Evolutionary conservation across 2,888 invertebrate species (phyloP).

Genomic region (Epirrita christyi): DNA sequence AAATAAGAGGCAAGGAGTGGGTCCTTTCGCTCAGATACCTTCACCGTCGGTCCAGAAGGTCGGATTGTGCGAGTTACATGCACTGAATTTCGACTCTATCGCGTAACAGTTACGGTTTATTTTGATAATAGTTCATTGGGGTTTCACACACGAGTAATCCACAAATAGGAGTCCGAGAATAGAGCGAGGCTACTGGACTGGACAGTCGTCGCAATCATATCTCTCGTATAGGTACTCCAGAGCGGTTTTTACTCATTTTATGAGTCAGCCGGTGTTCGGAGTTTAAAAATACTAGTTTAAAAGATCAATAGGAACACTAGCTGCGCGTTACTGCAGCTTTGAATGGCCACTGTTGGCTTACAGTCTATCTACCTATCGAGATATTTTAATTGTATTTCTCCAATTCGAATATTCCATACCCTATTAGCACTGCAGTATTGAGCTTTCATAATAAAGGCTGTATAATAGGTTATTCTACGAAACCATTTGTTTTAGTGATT

Average conservation of each 20-base stretch:
- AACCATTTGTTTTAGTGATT: too few species aligned
- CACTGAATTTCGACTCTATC: slow-evolving; percentile 58
- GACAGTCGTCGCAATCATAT: slow-evolving; percentile 72
- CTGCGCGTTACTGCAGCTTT: slow-evolving; percentile 7
- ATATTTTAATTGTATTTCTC: slow-evolving; percentile 22
- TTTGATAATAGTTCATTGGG: slow-evolving; percentile 55
- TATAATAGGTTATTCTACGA: too few species aligned
- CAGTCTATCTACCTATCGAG: slow-evolving; percentile 12
- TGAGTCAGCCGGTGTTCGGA: slow-evolving; percentile 37
- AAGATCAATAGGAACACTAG: slow-evolving; percentile 24
- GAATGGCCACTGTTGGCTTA: slow-evolving; percentile 2
- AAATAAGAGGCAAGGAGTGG: slow-evolving; percentile 78
- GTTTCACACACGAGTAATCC: slow-evolving; percentile 75
- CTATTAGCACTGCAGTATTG: slow-evolving; percentile 14
- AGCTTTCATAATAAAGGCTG: slow-evolving; percentile 9
- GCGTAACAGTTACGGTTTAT: slow-evolving; percentile 58
- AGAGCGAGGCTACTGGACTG: slow-evolving; percentile 84
- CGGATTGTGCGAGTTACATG: slow-evolving; percentile 41
- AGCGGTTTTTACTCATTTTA: slow-evolving; percentile 38
- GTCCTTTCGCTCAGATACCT: slow-evolving; percentile 70
- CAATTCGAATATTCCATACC: slow-evolving; percentile 11
- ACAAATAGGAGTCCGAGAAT: slow-evolving; percentile 83
- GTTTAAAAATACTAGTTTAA: slow-evolving; percentile 28
- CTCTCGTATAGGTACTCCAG: slow-evolving; percentile 52
- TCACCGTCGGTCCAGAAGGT: slow-evolving; percentile 51